phyloP scores from a whole-genome alignment of 2,888 invertebrate genomes.

The Schizaphis graminum region DNA sequence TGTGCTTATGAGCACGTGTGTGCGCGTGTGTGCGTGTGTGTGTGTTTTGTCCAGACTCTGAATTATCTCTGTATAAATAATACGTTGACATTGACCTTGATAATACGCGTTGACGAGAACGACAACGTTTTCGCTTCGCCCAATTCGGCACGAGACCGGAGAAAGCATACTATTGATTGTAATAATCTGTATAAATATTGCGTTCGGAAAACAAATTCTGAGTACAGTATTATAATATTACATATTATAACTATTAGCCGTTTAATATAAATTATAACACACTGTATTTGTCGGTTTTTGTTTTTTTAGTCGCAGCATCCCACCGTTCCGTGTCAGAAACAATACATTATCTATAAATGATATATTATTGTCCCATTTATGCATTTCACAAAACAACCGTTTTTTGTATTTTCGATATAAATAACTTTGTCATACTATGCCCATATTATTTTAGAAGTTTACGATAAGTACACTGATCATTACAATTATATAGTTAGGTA shows the following conservation, averaged over 20 bases:
- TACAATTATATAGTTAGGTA: neutral
- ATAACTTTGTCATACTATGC: neutral
- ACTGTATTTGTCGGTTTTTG: neutral
- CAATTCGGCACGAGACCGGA: neutral
- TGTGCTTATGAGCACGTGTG: neutral
- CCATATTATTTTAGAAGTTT: neutral
- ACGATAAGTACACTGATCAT: neutral
- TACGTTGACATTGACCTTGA: slow-evolving; percentile 8
- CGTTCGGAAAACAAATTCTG: neutral
- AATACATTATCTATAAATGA: neutral
- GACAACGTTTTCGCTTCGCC: neutral
- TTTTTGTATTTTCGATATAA: neutral
- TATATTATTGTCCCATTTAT: neutral
- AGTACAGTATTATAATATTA: neutral
- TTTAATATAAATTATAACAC: neutral
- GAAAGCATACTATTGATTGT: neutral
- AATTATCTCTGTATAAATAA: neutral
- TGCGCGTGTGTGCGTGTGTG: neutral
- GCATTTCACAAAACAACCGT: neutral
- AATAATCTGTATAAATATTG: neutral
- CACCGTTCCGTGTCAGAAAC: neutral
- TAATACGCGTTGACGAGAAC: neutral
- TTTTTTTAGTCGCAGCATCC: neutral
- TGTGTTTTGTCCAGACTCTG: neutral
- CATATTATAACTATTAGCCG: neutral